Conservation (phyloP, 2,888 invertebrate genomes). For the Pasiphila rectangulata region DNA sequence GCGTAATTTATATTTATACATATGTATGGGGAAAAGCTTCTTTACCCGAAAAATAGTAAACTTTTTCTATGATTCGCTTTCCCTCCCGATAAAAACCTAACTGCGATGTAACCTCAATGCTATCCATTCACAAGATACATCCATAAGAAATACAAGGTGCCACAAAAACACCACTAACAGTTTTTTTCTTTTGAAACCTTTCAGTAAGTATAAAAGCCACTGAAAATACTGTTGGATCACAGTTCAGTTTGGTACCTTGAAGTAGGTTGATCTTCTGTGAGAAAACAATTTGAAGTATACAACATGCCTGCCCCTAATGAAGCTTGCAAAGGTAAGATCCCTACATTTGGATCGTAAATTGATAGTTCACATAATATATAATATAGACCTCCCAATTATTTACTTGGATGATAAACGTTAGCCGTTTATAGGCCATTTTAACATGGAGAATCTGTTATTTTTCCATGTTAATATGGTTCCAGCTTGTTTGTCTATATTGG, state of each 20-base stretch:
- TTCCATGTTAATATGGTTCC: too few relatives aligned
- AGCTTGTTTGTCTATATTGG: too few relatives aligned
- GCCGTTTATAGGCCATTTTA: too few relatives aligned
- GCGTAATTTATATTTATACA: too few relatives aligned
- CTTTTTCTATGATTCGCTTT: too few relatives aligned
- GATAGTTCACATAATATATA: too few relatives aligned
- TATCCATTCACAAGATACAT: constrained; percentile 12
- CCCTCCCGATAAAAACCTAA: too few relatives aligned
- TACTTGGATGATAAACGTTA: too few relatives aligned
- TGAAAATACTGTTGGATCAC: constrained; percentile 22
- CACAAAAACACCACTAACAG: constrained; percentile 38
- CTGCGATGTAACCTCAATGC: too few relatives aligned
- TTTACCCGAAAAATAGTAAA: too few relatives aligned
- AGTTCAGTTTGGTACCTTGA: constrained; percentile 25
- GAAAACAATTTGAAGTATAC: constrained; percentile 14
- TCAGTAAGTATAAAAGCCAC: constrained; percentile 40
- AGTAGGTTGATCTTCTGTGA: constrained; percentile 4
- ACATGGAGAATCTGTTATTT: neutral
- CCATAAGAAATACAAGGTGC: constrained; percentile 44
- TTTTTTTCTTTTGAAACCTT: constrained; percentile 44
- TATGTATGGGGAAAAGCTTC: too few relatives aligned
- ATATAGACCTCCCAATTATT: too few relatives aligned
- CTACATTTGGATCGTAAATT: neutral
- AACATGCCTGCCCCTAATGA: constrained; percentile 81
- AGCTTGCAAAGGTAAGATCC: constrained; percentile 75